Conservation (phyloP, 2,113 vertebrate species). For the Esox niger region DNA sequence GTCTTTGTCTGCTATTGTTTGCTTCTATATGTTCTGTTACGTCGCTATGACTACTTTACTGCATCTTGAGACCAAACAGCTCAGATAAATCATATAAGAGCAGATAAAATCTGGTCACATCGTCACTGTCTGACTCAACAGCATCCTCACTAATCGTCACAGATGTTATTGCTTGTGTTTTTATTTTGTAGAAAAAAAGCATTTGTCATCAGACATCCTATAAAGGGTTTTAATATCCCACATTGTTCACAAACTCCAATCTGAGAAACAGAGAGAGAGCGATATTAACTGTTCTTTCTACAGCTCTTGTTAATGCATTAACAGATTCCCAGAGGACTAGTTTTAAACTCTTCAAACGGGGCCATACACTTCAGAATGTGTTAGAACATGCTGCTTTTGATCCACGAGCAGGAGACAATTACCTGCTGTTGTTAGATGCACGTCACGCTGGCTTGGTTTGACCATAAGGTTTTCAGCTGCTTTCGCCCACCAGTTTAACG, state of each 20-base stretch:
- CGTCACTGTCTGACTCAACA: conserved; percentile 26
- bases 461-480: neutral
- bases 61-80: conserved; percentile 32
- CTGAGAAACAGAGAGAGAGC: conserved; percentile 8
- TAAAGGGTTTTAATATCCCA: conserved; percentile 52
- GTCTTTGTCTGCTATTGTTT: neutral
- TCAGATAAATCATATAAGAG: conserved; percentile 52
- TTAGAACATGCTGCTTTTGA: neutral
- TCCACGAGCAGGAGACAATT: neutral
- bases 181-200: conserved; percentile 49
- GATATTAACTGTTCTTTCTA: conserved; percentile 14
- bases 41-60: conserved; percentile 43
- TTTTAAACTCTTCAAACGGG: neutral
- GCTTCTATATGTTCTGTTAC: neutral
- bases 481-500: neutral
- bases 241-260: conserved; percentile 45
- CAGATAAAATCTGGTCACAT: conserved; percentile 42
- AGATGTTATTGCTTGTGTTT: conserved; percentile 33
- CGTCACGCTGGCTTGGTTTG: neutral
- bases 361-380: neutral
- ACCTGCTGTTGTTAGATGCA: too few species aligned
- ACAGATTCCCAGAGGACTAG: conserved; percentile 25
- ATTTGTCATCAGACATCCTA: conserved; percentile 40
- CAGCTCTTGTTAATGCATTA: conserved; percentile 9
- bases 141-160: conserved; percentile 27